Conservation (phyloP, 1,140 invertebrate species). For the Cylas formicarius region DNA sequence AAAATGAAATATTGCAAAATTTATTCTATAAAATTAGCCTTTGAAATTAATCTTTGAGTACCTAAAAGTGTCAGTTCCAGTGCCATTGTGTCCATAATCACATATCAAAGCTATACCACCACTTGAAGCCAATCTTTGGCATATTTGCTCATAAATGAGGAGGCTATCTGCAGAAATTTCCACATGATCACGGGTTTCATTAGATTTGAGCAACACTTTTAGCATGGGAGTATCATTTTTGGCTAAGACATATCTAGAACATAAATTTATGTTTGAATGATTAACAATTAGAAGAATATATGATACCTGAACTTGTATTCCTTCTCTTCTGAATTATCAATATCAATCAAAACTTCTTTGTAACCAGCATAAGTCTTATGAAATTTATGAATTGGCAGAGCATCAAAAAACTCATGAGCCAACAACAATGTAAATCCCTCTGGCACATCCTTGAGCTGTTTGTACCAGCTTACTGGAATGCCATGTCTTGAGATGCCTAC, state of each 20-base stretch:
- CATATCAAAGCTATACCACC: constrained; percentile 83
- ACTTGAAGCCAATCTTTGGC: constrained; percentile 60
- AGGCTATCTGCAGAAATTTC: constrained; percentile 78
- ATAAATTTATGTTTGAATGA: constrained; percentile 1
- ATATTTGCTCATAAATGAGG: constrained; percentile 65
- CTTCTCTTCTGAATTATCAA: constrained; percentile 45
- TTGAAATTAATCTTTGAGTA: too few species aligned
- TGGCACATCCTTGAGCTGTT: constrained; percentile 73
- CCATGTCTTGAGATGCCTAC: constrained; percentile 27
- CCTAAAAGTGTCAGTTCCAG: constrained; percentile 70
- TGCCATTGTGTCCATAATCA: constrained; percentile 92
- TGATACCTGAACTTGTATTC: constrained; percentile 33
- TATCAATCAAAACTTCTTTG: constrained; percentile 82
- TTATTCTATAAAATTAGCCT: too few species aligned
- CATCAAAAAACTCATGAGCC: constrained; percentile 98
- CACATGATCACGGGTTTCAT: constrained; percentile 59
- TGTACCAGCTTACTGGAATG: constrained; percentile 79
- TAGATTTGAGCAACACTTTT: constrained; percentile 47
- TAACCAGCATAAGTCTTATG: constrained; percentile 74
- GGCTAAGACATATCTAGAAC: constrained; percentile 67
- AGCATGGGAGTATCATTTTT: constrained; percentile 60
- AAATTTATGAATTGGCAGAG: constrained; percentile 94
- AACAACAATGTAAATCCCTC: constrained; percentile 75
- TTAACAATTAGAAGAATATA: background rate
- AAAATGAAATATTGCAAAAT: too few species aligned